phyloP scores from a whole-genome alignment of 2,797 vertebrate species.

The Gymnodraco acuticeps region DNA sequence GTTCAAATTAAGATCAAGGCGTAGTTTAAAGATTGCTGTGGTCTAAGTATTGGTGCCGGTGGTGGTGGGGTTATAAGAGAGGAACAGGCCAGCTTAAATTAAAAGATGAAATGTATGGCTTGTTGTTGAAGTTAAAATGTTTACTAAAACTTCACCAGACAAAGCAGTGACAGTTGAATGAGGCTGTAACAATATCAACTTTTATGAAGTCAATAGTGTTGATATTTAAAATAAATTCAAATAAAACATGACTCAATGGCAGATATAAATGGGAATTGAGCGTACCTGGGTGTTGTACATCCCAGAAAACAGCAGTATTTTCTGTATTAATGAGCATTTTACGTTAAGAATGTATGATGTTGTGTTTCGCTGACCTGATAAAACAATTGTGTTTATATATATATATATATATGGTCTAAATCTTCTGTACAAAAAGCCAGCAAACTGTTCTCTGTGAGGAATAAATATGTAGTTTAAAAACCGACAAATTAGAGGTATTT shows the following conservation, averaged over 20 bases:
- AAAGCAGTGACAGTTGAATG: background rate
- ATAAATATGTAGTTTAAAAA: conserved; percentile 27
- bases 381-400: background rate
- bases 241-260: background rate
- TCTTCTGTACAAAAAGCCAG: conserved; percentile 8
- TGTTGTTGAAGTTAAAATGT: background rate
- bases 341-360: no score
- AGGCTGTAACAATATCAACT: background rate
- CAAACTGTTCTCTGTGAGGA: conserved; percentile 1
- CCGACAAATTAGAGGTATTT: background rate
- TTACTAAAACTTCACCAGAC: background rate
- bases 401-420: background rate
- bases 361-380: no score
- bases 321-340: no score
- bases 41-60: background rate
- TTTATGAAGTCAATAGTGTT: background rate
- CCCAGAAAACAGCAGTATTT: no score
- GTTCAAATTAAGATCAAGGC: no score
- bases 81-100: background rate
- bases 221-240: background rate
- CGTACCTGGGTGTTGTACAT: no score
- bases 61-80: background rate
- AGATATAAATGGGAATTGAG: background rate
- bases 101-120: no score
- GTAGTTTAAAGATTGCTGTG: background rate